phyloP scores from a whole-genome alignment of 1,140 invertebrate genomes.

The Drosophila tristis region DNA sequence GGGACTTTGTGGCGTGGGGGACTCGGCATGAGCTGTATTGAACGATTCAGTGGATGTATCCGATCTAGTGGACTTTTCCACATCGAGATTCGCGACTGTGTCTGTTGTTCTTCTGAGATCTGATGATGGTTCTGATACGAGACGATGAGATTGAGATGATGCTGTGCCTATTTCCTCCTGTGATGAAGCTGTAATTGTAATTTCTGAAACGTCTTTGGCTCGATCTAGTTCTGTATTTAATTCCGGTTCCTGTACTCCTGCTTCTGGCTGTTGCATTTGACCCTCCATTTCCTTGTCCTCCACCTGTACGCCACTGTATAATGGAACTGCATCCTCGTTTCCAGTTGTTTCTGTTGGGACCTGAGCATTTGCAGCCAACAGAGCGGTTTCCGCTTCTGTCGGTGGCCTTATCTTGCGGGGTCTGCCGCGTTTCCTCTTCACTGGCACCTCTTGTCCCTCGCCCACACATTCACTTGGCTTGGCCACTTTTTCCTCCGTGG shows the following conservation, averaged over 20 bases:
- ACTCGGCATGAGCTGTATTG: conserved; percentile 3
- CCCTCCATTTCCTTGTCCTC: neutral
- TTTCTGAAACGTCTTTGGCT: conserved; percentile 26
- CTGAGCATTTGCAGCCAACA: neutral
- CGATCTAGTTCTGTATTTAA: conserved; percentile 25
- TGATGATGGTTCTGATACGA: neutral
- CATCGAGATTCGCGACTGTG: neutral
- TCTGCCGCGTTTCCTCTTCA: conserved; percentile 41
- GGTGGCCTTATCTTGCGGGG: conserved; percentile 19
- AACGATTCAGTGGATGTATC: conserved; percentile 19
- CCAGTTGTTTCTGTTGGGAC: neutral
- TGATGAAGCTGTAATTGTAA: neutral
- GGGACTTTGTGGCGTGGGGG: conserved; percentile 1
- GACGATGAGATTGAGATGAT: neutral
- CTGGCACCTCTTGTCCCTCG: neutral
- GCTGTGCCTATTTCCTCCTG: conserved; percentile 3
- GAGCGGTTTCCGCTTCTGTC: neutral
- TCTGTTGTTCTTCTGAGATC: conserved; percentile 24
- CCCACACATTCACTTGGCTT: neutral
- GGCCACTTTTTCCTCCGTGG: conserved; percentile 25
- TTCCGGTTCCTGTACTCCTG: neutral
- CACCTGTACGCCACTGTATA: neutral
- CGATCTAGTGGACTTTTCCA: too few species aligned
- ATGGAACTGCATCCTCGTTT: neutral
- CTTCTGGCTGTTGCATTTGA: neutral